These are phyloP conservation scores for Nymphalis io DNA, from an alignment of 1,140 invertebrate genomes.

Conservation along the genomic window DNA sequence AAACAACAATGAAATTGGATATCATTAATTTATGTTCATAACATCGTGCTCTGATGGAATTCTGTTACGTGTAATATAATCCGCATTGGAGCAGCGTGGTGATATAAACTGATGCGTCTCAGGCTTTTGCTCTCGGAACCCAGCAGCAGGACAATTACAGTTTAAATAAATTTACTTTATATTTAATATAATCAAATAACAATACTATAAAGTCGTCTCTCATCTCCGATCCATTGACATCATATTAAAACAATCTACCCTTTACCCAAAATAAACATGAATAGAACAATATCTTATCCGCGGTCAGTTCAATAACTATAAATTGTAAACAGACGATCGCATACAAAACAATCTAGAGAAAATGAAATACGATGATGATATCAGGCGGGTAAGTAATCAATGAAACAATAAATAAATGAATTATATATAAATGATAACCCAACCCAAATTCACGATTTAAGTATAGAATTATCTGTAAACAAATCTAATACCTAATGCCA, in stretches of 20 bases:
- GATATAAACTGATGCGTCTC: too few relatives aligned
- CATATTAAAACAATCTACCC: too few relatives aligned
- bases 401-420: conserved; percentile 42
- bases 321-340: background rate
- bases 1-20: too few relatives aligned
- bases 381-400: conserved; percentile 35
- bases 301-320: background rate
- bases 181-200: background rate
- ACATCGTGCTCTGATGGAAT: too few relatives aligned
- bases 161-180: too few relatives aligned
- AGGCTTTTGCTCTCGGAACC: too few relatives aligned
- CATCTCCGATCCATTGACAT: too few relatives aligned
- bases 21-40: too few relatives aligned
- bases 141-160: too few relatives aligned
- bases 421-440: conserved; percentile 39
- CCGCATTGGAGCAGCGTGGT: too few relatives aligned
- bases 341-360: conserved; percentile 18
- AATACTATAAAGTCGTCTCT: background rate
- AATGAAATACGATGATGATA: conserved; percentile 33
- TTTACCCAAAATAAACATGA: too few relatives aligned
- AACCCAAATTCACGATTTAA: conserved; percentile 36
- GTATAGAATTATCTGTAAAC: conserved; percentile 22
- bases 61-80: too few relatives aligned
- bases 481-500: conserved; percentile 6
- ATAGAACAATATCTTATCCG: background rate